A percentile compares a stretch with the other conserved stretches of the same genome.
Conservation (phyloP, 1,140 invertebrate species). For the Coboldia fuscipes region DNA sequence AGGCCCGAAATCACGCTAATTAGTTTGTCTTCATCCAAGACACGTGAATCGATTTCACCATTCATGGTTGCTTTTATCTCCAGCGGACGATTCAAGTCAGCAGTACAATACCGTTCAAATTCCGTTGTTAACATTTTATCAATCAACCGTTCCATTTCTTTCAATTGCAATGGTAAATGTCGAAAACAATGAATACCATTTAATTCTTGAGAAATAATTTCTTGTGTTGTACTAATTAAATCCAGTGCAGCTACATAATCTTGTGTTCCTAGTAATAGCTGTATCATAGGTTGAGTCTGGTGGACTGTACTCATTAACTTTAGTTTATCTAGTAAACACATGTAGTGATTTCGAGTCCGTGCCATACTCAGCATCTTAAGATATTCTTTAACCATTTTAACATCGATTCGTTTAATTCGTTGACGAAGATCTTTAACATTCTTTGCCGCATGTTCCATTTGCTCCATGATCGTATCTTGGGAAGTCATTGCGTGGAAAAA, state of each 20-base stretch:
- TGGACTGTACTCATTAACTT: constrained; percentile 88
- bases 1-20: constrained; percentile 76
- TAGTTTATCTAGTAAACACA: constrained; percentile 46
- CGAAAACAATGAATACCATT: constrained; percentile 84
- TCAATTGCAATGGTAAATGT: constrained; percentile 86
- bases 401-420: constrained; percentile 49
- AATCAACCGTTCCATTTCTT: constrained; percentile 88
- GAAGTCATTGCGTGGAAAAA: constrained; percentile 96
- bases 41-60: constrained; percentile 32
- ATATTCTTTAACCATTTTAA: constrained; percentile 55
- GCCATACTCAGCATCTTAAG: constrained; percentile 52
- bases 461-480: constrained; percentile 79
- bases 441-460: constrained; percentile 61
- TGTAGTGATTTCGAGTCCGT: constrained; percentile 36
- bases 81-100: constrained; percentile 70
- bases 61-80: constrained; percentile 31
- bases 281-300: constrained; percentile 94
- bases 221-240: constrained; percentile 89
- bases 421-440: constrained; percentile 52
- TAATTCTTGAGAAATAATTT: constrained; percentile 74
- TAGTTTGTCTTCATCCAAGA: constrained; percentile 65
- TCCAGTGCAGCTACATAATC: constrained; percentile 96
- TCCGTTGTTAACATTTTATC: constrained; percentile 94
- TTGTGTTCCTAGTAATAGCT: constrained; percentile 78
- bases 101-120: constrained; percentile 77